Percentiles rank a stretch among this genome's conserved stretches.
Evolutionary conservation across 2,888 invertebrate species (phyloP).

Genomic region (Elegia similella): DNA sequence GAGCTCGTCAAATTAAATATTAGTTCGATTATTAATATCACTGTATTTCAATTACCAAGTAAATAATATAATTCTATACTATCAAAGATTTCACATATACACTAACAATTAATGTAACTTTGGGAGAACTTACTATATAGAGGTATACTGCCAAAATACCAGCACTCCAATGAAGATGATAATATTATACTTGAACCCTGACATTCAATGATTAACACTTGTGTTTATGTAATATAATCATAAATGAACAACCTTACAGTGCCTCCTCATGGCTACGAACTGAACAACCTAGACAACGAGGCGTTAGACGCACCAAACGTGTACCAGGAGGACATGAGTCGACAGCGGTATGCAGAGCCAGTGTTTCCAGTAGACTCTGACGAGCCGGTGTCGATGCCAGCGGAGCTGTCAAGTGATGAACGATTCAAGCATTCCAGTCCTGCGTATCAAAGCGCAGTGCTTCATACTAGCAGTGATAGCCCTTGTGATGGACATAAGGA

Average conservation of each 20-base stretch:
- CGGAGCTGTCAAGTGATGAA: conserved; percentile 62
- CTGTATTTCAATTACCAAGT: too few relatives aligned
- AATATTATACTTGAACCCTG: too few relatives aligned
- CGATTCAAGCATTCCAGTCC: conserved; percentile 88
- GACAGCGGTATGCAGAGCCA: conserved; percentile 60
- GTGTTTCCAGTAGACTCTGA: conserved; percentile 67
- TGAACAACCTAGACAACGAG: conserved; percentile 85
- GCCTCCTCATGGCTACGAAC: conserved; percentile 84
- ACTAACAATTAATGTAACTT: too few relatives aligned
- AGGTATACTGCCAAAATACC: too few relatives aligned
- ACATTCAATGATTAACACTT: too few relatives aligned
- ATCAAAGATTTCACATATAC: too few relatives aligned
- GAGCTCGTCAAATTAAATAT: too few relatives aligned
- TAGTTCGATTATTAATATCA: too few relatives aligned
- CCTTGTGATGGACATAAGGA: conserved; percentile 65
- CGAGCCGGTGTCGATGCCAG: conserved; percentile 73
- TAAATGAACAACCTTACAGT: conserved; percentile 54
- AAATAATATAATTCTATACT: too few relatives aligned
- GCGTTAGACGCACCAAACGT: conserved; percentile 83
- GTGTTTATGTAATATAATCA: too few relatives aligned
- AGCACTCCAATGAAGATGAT: too few relatives aligned
- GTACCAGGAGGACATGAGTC: conserved; percentile 69
- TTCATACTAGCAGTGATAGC: conserved; percentile 75
- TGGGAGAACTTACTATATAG: too few relatives aligned
- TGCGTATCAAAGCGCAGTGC: conserved; percentile 88